These are phyloP conservation scores for Euclidia mi DNA, from an alignment of 2,888 invertebrate genomes.

Conservation along the genomic window DNA sequence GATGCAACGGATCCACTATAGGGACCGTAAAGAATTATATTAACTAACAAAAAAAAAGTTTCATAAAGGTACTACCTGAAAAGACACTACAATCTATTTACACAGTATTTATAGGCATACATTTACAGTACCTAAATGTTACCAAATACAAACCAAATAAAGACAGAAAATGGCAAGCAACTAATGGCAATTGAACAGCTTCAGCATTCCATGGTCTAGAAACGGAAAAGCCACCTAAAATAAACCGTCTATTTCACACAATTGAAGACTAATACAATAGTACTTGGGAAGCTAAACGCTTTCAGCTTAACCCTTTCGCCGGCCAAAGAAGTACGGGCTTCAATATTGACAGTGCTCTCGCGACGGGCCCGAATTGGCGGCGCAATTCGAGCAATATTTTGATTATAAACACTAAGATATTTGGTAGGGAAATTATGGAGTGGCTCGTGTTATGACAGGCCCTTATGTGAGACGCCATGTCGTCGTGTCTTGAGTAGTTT, in stretches of 20 bases:
- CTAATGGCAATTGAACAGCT: background rate
- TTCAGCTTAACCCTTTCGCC: conserved; percentile 39
- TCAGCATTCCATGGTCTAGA: background rate
- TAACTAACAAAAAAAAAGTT: too few relatives aligned
- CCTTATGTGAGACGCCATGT: conserved; percentile 14
- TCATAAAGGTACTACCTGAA: too few relatives aligned
- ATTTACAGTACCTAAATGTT: too few relatives aligned
- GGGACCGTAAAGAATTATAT: too few relatives aligned
- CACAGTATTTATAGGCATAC: too few relatives aligned
- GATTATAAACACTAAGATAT: conserved; percentile 70
- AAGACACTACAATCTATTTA: too few relatives aligned
- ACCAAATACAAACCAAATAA: too few relatives aligned
- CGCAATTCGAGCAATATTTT: conserved; percentile 68
- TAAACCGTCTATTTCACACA: conserved; percentile 12
- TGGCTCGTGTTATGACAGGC: conserved; percentile 45
- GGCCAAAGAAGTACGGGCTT: conserved; percentile 55
- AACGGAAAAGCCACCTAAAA: background rate
- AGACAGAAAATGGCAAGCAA: too few relatives aligned
- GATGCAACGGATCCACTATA: too few relatives aligned
- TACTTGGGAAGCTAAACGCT: conserved; percentile 36
- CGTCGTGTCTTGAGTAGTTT: conserved; percentile 2
- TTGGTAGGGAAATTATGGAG: conserved; percentile 68
- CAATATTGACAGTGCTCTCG: conserved; percentile 80
- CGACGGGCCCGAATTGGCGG: conserved; percentile 75
- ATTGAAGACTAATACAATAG: conserved; percentile 21